Evolutionary conservation across 2,888 invertebrate genomes (phyloP).

Genomic region (Onchidella celtica): DNA sequence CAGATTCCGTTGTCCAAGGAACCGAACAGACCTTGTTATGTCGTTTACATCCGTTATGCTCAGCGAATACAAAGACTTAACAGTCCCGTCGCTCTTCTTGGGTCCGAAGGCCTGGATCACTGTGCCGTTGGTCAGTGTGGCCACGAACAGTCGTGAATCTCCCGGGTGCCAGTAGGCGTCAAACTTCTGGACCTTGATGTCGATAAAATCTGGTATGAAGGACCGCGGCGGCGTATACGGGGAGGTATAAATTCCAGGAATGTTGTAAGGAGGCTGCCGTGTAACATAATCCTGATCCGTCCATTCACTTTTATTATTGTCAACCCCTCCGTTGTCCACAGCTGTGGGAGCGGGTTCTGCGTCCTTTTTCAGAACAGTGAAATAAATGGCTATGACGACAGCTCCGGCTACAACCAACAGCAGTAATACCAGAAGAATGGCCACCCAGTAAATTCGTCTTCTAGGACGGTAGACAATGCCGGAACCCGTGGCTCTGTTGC

Average conservation of each 20-base stretch:
- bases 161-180: constrained; percentile 55
- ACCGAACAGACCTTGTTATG: constrained; percentile 46
- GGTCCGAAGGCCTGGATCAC: constrained; percentile 51
- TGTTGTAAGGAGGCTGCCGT: constrained; percentile 17
- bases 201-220: constrained; percentile 15
- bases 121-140: constrained; percentile 52
- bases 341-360: neutral
- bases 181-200: constrained; percentile 50
- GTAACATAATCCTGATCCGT: neutral
- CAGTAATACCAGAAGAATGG: constrained; percentile 45
- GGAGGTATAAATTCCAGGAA: neutral
- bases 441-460: constrained; percentile 46
- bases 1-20: constrained; percentile 52
- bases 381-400: constrained; percentile 50
- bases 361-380: constrained; percentile 49
- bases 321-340: neutral
- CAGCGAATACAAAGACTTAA: constrained; percentile 53
- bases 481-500: constrained; percentile 43
- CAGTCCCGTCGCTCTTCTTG: constrained; percentile 54
- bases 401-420: constrained; percentile 50
- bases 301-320: neutral
- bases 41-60: constrained; percentile 48
- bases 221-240: constrained; percentile 17
- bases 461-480: constrained; percentile 49
- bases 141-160: constrained; percentile 54